Evolutionary conservation across 2,888 invertebrate species (phyloP).

Genomic region (Eristalis intricaria): DNA sequence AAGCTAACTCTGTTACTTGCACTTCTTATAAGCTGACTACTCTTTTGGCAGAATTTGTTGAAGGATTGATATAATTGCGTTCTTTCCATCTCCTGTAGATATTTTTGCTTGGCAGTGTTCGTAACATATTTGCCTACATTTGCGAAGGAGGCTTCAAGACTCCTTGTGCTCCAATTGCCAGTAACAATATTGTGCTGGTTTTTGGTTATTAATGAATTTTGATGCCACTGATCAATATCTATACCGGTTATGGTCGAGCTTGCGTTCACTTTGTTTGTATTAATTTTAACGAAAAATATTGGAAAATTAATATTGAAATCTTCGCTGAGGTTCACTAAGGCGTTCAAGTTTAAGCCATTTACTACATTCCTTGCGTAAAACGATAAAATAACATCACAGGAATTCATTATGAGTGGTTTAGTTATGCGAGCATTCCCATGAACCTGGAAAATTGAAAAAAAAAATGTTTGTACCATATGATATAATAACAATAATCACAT

Average conservation of each 20-base stretch:
- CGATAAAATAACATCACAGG: background rate
- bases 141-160: constrained; percentile 79
- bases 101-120: background rate
- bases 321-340: constrained; percentile 73
- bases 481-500: background rate
- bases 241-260: constrained; percentile 78
- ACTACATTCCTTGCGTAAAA: background rate
- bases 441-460: background rate
- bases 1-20: constrained; percentile 81
- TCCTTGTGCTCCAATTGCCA: constrained; percentile 82
- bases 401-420: background rate
- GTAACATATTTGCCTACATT: constrained; percentile 74
- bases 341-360: background rate
- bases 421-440: background rate
- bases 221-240: constrained; percentile 81
- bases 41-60: constrained; percentile 77
- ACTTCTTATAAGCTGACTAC: constrained; percentile 75
- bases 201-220: constrained; percentile 77
- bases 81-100: background rate
- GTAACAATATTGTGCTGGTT: constrained; percentile 78
- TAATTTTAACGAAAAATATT: constrained; percentile 76
- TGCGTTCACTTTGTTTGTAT: constrained; percentile 74
- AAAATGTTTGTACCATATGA: background rate
- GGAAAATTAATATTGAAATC: constrained; percentile 76
- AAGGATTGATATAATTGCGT: constrained; percentile 74